Conservation (phyloP, 1,140 invertebrate genomes). For the Ceratosolen solmsi region DNA sequence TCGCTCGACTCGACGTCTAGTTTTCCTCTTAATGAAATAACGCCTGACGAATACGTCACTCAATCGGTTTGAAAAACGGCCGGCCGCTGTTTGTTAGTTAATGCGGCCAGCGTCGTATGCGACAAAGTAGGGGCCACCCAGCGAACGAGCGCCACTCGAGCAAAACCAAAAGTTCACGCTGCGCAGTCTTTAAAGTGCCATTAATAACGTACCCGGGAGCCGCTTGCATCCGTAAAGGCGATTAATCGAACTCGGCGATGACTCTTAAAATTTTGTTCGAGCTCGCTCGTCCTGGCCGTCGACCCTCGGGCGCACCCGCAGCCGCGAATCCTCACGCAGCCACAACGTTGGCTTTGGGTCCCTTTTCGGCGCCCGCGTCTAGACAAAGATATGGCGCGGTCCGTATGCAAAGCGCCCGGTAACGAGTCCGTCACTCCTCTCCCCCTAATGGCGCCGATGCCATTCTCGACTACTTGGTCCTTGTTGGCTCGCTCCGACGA, state of each 20-base stretch:
- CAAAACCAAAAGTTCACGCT: neutral
- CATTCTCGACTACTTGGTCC: too few species aligned
- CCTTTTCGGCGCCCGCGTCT: too few species aligned
- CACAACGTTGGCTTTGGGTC: slow-evolving; percentile 53
- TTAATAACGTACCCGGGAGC: slow-evolving; percentile 8
- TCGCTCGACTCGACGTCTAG: neutral
- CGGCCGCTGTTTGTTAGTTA: neutral
- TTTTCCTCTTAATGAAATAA: neutral
- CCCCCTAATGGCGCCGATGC: too few species aligned
- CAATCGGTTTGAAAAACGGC: neutral
- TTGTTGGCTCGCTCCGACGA: too few species aligned
- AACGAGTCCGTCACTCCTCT: slow-evolving; percentile 74
- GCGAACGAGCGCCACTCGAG: neutral
- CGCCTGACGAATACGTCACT: neutral
- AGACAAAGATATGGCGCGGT: too few species aligned
- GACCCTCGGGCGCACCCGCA: neutral
- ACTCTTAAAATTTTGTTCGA: slow-evolving; percentile 28
- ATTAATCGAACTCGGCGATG: neutral
- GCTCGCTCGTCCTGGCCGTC: neutral
- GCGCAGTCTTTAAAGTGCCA: slow-evolving; percentile 33
- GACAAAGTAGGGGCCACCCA: neutral
- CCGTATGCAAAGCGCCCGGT: slow-evolving; percentile 71
- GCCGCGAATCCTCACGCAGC: neutral
- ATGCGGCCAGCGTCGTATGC: neutral
- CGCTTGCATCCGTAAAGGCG: neutral